Base-by-base conservation (phyloP, 2,888 invertebrate genomes). In the Laothoe populi region DNA sequence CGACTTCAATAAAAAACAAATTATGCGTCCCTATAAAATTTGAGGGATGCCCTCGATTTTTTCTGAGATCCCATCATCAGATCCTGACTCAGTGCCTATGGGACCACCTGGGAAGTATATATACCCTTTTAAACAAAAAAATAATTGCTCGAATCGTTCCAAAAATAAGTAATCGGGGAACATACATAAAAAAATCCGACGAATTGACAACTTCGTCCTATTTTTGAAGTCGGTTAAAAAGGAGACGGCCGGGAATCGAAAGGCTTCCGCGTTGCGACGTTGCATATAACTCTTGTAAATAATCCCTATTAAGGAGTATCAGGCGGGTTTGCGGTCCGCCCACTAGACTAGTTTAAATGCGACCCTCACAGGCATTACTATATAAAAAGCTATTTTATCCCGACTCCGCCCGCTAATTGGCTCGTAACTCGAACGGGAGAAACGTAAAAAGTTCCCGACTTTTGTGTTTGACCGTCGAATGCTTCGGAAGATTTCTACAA, bases 351-450 rank as follows among this genome's bases (percentile, higher is more conserved):
- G 31, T 65, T 68, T 64, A 71, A 73, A 74, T 71, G 64, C 70
- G 65, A 61, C 67, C 61, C 66, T 62, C 68, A 68, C 68, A 66
- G 63, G 53, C 65, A 57, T 66, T 65, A 63, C 62, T 64, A 68
- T 70, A 76, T 72, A 76, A 74, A 75, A 75, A 73, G 62, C 66
- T 67, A 69, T 72, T 73, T 70, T 72, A 72, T 72, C 70, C 67
- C 71, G 68, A 74, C 63, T 65, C 66, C 65, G 65, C 62, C 63
- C 70, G 70, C 77, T 83, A 82, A 82, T 83, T 83, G 79, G 81
- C 75, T 73, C 77, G 71, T 75, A 80, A 78, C 75, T 78, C 66
- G 66, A 66, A 74, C 66, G 40, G 31, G 57, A 24, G 57, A n/a
- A 16, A 57, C 24, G 45, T 24, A 46, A 45, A 45, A 57, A 57